Evolutionary conservation across 1,140 invertebrate species (phyloP), one percentile per base, ranked within the genome.

Genomic region (Drosophila chauvacae): DNA sequence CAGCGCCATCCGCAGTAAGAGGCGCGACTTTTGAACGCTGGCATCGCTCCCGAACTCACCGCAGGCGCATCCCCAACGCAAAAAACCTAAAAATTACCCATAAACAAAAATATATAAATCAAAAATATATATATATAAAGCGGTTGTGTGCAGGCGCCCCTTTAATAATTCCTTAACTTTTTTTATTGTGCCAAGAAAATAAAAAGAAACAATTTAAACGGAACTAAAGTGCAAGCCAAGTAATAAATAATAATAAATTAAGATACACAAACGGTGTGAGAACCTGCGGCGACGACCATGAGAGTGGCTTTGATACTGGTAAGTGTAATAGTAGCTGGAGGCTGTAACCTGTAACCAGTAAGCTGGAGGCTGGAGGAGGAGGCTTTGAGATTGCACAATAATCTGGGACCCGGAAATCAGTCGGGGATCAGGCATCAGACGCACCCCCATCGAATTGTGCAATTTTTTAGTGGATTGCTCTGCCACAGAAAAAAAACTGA

Each of bases 11-110:
- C 83, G 83, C 81, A 91, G 88, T 91, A 74, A 73, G 66, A 74
- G 78, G 70, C 88, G 88, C 88, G 88, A 88, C 80, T 79, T 88
- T 91, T 91, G 73, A 88, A 91, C 80, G 83, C 76, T 73, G 69
- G 69, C 77, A 88, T 53, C 69, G 69, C 53, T 42, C 37, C n/a
- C 60, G 14, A 60, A 42, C 51, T 42, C 18, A 33, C 18, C 48
- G n/a, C 28, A 26, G 4, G n/a, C 18, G 14, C 30, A 47, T 44
- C 16, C 11, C 11, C 7, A 39, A 13, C 47, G 5, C 33, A 60
- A 37, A 64, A 64, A 20, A n/a, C 6, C 23, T 11, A 44, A 60
- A 47, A 64, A 20, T 23, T 7, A 13, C 18, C n/a, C 4, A 26
- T 4, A 16, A 16, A 23, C 33, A 57, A 16, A 23, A 39, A 57